Evolutionary conservation across 2,888 invertebrate genomes (phyloP), one percentile per base, ranked within the genome.

Genomic region (Nephrotoma flavescens): DNA sequence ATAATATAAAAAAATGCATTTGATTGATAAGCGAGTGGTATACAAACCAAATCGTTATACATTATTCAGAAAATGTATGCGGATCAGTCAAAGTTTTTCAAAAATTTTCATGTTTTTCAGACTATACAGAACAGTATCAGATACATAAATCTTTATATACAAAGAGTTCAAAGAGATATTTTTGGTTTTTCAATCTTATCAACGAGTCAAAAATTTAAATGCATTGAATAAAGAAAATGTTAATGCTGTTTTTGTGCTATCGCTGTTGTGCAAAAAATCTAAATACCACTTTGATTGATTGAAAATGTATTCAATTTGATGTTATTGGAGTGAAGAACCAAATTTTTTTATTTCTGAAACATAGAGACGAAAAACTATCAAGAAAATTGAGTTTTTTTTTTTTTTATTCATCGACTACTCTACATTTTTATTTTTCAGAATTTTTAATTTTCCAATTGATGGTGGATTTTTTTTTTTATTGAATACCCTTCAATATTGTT

Each of bases 241-340:
- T 71, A 71, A 71, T 71, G 71, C 31, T 71, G 5, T 52, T 52
- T 52, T 19, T 71, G 11, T 71, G 5, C 71, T 71, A 71, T 71
- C 71, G 71, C 2, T 71, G 31, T 71, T 71, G 71, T 19, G 71
- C 31, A 71, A 71, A 31, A 71, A 71, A 71, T 71, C 71, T 84
- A 84, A 84, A 84, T 84, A 84, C 84, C 84, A 84, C 84, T 84
- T 42, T 84, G 84, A 84, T 84, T 84, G 84, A 84, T 84, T 84
- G 84, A 84, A 84, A 84, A 84, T 84, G 42, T 84, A 71, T 71
- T 71, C 71, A 71, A 31, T 71, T 31, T 71, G 71, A 71, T 71
- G 71, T 31, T 71, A 11, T 71, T 71, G 31, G 71, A 71, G 71
- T 71, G 52, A 52, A 52, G 52, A 52, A 52, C 15, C 5, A 5